Evolutionary conservation across 2,113 vertebrate species (phyloP).

Genomic region (Catharus fuscescens): DNA sequence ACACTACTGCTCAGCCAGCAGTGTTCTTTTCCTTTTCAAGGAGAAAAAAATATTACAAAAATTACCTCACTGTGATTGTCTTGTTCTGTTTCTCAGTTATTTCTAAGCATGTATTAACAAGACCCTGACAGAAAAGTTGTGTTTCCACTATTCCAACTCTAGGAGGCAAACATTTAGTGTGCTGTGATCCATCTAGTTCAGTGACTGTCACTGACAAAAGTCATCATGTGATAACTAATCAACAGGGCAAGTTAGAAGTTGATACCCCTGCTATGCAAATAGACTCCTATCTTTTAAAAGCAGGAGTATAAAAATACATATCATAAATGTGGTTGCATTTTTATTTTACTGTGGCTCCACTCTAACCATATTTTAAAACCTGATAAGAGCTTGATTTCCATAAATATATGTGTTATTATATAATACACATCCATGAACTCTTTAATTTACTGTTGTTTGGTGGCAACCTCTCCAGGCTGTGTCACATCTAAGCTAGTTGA

Average conservation of each 20-base stretch:
- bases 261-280: background rate
- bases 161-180: background rate
- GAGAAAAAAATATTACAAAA: background rate
- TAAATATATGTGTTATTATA: background rate
- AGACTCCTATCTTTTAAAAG: background rate
- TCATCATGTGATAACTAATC: background rate
- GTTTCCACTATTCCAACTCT: background rate
- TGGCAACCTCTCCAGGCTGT: background rate
- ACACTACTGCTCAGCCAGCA: background rate
- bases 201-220: background rate
- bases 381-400: background rate
- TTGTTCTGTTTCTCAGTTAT: background rate
- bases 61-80: background rate
- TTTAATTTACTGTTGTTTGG: background rate
- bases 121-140: background rate
- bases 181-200: background rate
- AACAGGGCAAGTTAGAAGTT: background rate
- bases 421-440: background rate
- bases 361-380: background rate
- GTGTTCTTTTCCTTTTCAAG: background rate
- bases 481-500: background rate
- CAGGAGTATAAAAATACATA: background rate
- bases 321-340: background rate
- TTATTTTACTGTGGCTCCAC: background rate
- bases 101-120: background rate